Evolutionary conservation across 1,140 invertebrate genomes (phyloP).

Genomic region (Drosophila quadrilineata): DNA sequence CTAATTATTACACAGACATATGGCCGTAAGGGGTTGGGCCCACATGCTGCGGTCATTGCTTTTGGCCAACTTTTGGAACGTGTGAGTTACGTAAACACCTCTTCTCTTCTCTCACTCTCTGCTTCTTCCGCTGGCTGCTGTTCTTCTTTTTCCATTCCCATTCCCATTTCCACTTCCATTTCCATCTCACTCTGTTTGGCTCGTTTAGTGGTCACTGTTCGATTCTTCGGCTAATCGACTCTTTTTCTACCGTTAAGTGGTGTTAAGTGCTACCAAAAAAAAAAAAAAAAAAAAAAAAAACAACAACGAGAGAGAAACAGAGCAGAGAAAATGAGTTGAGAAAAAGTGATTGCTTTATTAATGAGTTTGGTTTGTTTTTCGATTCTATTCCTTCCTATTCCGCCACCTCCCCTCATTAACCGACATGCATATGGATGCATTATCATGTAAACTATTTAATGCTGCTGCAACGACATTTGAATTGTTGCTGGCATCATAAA

Average conservation of each 20-base stretch:
- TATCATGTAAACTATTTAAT: too few species aligned
- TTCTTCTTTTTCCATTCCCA: too few species aligned
- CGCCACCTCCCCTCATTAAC: too few species aligned
- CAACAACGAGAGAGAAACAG: background rate
- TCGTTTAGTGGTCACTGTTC: slow-evolving; percentile 18
- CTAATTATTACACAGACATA: slow-evolving; percentile 9
- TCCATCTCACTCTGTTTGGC: too few species aligned
- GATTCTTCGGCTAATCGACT: slow-evolving; percentile 40
- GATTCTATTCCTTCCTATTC: too few species aligned
- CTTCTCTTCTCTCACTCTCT: too few species aligned
- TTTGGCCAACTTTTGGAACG: background rate
- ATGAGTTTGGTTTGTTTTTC: slow-evolving; percentile 28
- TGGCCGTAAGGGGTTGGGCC: background rate
- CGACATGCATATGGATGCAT: too few species aligned
- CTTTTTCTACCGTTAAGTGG: slow-evolving; percentile 61
- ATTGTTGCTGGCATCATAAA: slow-evolving; percentile 62
- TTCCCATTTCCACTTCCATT: too few species aligned
- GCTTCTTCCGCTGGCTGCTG: too few species aligned
- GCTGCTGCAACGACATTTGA: slow-evolving; percentile 21
- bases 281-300: background rate
- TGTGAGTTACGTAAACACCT: slow-evolving; percentile 9
- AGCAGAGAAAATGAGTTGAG: slow-evolving; percentile 27
- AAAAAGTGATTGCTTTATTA: slow-evolving; percentile 30
- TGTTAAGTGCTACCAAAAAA: slow-evolving; percentile 50
- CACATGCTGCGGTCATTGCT: slow-evolving; percentile 3